Conservation (phyloP, 2,113 vertebrate species). For the Nothobranchius furzeri region DNA sequence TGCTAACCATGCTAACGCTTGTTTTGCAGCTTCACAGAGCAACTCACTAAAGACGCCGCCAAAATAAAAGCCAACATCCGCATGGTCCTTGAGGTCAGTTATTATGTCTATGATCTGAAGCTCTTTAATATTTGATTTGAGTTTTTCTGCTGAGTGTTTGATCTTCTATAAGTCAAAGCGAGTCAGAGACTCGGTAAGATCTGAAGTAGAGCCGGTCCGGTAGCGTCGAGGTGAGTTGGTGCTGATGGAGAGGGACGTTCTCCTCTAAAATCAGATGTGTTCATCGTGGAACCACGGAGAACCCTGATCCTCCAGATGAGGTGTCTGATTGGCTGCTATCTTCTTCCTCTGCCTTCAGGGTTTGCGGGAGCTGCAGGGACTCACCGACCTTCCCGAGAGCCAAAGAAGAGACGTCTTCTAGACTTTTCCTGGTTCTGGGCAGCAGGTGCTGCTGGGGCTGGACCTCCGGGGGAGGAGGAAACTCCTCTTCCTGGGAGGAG, state of each 20-base stretch:
- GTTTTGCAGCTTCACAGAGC: constrained; percentile 81
- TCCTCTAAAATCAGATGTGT: not conserved
- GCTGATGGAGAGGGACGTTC: not conserved
- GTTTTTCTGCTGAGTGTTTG: too few relatives aligned
- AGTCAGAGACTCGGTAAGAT: not conserved
- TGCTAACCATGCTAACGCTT: constrained; percentile 29
- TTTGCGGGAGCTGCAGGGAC: constrained; percentile 86
- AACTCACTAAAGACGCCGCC: constrained; percentile 85
- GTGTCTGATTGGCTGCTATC: constrained; percentile 9
- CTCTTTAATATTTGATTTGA: too few relatives aligned
- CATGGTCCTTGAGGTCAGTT: constrained; percentile 86
- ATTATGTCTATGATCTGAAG: not conserved
- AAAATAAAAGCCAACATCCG: constrained; percentile 92
- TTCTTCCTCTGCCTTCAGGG: constrained; percentile 71
- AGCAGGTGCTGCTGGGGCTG: not conserved
- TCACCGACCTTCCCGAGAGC: constrained; percentile 71
- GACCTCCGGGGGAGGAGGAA: not conserved
- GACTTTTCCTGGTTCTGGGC: not conserved
- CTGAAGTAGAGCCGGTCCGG: not conserved
- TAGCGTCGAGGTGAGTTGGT: too few relatives aligned
- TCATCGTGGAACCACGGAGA: not conserved
- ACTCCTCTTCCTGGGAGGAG: not conserved
- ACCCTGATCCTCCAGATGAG: not conserved
- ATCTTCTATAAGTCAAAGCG: too few relatives aligned
- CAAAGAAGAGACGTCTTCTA: constrained; percentile 63